Evolutionary conservation across 2,888 invertebrate species (phyloP).

Genomic region (Macaria liturata): DNA sequence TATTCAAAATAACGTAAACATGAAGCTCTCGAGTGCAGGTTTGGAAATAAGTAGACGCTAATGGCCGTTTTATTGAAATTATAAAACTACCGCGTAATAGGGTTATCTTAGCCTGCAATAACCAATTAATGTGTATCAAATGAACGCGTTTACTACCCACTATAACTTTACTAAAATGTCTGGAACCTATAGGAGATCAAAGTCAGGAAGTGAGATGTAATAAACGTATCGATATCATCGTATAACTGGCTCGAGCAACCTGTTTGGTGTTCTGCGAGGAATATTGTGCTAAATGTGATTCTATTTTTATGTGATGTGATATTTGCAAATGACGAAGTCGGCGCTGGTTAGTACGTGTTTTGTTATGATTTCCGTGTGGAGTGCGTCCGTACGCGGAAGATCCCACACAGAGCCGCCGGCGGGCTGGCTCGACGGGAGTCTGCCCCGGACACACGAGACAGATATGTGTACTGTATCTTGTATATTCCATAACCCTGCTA

Average conservation of each 20-base stretch:
- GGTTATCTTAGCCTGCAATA: conserved; percentile 5
- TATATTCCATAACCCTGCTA: too few species aligned
- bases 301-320: conserved; percentile 12
- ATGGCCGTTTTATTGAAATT: conserved; percentile 19
- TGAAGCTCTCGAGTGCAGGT: conserved; percentile 13
- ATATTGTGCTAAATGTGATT: conserved; percentile 13
- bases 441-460: conserved; percentile 13
- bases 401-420: conserved; percentile 34
- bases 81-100: conserved; percentile 11
- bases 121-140: neutral
- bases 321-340: conserved; percentile 10
- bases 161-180: neutral
- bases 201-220: neutral
- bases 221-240: neutral
- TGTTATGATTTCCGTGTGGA: conserved; percentile 16
- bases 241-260: conserved; percentile 1
- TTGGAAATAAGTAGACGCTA: conserved; percentile 21
- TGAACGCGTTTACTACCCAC: neutral
- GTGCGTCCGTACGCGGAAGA: conserved; percentile 28
- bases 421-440: conserved; percentile 31
- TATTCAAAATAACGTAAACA: conserved; percentile 16
- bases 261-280: conserved; percentile 11
- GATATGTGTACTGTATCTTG: too few species aligned
- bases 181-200: neutral
- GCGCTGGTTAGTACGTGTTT: neutral